These are phyloP conservation scores for Parauchenoglanis punctatus DNA, from an alignment of 2,797 vertebrate genomes.

Conservation along the genomic window DNA sequence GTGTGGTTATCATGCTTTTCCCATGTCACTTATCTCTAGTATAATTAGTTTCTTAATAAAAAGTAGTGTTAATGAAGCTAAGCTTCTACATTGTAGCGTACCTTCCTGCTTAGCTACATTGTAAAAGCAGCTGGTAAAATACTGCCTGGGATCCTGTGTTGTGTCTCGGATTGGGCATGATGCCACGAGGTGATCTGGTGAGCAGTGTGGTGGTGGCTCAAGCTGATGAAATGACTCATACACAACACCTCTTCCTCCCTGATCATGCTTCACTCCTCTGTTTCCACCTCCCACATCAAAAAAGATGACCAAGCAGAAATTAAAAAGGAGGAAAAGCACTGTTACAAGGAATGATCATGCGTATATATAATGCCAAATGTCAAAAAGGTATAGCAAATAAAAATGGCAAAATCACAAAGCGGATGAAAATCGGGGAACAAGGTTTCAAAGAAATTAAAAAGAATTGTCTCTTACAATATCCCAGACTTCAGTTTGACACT, in stretches of 20 bases:
- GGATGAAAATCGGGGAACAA: neutral
- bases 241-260: constrained; percentile 13
- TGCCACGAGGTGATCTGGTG: constrained; percentile 29
- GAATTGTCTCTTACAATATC: neutral
- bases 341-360: neutral
- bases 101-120: neutral
- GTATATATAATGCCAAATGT: neutral
- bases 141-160: constrained; percentile 6
- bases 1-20: neutral
- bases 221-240: constrained; percentile 30
- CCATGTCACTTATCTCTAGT: neutral
- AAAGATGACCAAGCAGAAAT: constrained; percentile 20
- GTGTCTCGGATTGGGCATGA: neutral
- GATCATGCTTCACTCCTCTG: constrained; percentile 31
- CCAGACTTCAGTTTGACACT: neutral
- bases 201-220: neutral
- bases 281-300: constrained; percentile 21
- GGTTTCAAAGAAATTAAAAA: neutral
- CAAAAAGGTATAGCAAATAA: neutral
- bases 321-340: neutral
- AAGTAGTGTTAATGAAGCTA: neutral
- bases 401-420: neutral
- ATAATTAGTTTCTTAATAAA: neutral
- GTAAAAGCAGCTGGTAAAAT: constrained; percentile 2
- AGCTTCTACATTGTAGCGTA: too few species aligned